Base-by-base conservation (phyloP, 2,797 vertebrate species). In the Lacerta viridis region DNA sequence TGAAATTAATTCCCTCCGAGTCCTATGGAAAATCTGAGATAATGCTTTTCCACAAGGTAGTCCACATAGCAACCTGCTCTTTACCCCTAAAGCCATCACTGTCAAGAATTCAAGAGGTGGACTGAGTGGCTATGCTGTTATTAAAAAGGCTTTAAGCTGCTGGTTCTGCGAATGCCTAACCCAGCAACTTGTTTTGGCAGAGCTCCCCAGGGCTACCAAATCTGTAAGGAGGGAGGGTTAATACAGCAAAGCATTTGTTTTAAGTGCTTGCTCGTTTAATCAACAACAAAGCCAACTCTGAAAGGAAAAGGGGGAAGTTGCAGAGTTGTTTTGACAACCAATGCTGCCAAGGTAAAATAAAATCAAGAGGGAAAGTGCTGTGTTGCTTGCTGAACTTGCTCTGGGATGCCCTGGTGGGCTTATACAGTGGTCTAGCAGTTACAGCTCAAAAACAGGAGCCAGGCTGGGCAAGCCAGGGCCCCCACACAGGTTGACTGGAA, bases 181-280 rank as follows among this genome's bases (percentile, higher is more conserved):
- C 15, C 90, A 92, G 86, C 88, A 90, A 74, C 33, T 4, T 25
- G 69, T 88, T 92, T 91, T 91, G 94, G 93, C 92, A 92, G 90
- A 59, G 87, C 91, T 90, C 85, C 92, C 94, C 33, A 46, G 74
- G 55, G 39, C 72, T 77, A 81, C 72, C 41, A 86, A 8, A 0
- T 17, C 39, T 74, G 91, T 68, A 91, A 46, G 85, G 74, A 27
- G 0, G 0, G 36, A 80, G 87, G 87, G 27, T 81, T 83, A 55
- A 66, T 92, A 0, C 0, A 85, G 86, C 85, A 87, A 90, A 89
- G 71, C 90, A 77, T 29, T 36, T 17, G 79, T 80, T 84, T 20
- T 87, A 85, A 82, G 78, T 90, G 91, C 90, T 87, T 2, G 0
- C 18, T 93, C 78, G 75, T 69, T 87, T 86, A 11, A 68, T 83